Evolutionary conservation across 2,113 vertebrate species (phyloP).

Genomic region (Microcebus murinus): DNA sequence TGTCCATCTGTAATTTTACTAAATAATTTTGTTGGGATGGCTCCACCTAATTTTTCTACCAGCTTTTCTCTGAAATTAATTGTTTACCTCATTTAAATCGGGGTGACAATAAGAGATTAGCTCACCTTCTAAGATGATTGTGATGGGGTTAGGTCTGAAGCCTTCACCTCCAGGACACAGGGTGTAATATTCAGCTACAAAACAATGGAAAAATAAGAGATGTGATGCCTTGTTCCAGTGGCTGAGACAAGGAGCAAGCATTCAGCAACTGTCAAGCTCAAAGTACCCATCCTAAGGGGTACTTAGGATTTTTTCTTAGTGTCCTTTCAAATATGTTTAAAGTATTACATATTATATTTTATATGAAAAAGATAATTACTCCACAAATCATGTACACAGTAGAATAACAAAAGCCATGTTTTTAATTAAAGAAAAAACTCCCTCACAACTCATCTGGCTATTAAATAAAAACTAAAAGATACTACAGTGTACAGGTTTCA

Average conservation of each 20-base stretch:
- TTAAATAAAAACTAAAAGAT: constrained; percentile 1
- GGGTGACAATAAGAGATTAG: background rate
- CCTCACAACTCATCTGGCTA: background rate
- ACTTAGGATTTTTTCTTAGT: background rate
- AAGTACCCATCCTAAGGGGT: background rate
- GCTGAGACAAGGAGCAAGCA: background rate
- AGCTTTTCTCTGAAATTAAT: background rate
- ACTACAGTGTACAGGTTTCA: background rate
- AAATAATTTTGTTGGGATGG: background rate
- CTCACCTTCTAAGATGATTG: constrained; percentile 92
- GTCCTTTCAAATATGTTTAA: background rate
- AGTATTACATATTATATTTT: background rate
- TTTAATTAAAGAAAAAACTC: constrained; percentile 4
- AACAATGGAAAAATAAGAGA: constrained; percentile 13
- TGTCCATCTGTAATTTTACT: background rate
- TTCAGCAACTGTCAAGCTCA: background rate
- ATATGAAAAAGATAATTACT: background rate
- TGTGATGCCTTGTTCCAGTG: background rate
- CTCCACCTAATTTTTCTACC: background rate
- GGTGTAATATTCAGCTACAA: constrained; percentile 90
- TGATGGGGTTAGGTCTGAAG: constrained; percentile 92
- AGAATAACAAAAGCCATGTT: background rate
- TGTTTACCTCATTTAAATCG: background rate
- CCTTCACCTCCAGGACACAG: constrained; percentile 93
- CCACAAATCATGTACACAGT: background rate